phyloP scores from a whole-genome alignment of 2,113 vertebrate species.

The Cyphomyrus plagiostoma region DNA sequence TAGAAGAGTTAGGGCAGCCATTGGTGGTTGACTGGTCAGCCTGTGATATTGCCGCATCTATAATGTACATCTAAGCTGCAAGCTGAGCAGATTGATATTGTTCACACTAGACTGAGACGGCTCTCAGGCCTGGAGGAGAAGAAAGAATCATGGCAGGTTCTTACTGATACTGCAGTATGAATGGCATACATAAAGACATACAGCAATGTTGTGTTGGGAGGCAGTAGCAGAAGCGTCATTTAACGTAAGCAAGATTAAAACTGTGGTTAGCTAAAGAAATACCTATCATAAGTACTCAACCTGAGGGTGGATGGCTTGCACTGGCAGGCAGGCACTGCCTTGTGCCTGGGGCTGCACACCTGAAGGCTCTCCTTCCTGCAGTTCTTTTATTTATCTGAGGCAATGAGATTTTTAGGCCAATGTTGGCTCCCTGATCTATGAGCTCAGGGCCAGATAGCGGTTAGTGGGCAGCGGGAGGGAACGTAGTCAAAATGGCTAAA shows the following conservation, averaged over 20 bases:
- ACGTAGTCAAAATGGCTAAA: background rate
- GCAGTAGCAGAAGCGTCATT: background rate
- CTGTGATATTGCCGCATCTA: background rate
- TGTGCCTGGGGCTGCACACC: background rate
- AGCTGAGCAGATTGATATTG: background rate
- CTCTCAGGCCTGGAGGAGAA: background rate
- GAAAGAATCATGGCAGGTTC: background rate
- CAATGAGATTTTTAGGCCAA: background rate
- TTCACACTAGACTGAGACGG: background rate
- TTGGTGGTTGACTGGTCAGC: background rate
- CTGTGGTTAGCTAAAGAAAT: background rate
- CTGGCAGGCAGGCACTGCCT: background rate
- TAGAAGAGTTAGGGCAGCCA: background rate
- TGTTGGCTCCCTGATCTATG: background rate
- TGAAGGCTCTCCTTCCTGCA: background rate
- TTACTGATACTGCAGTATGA: background rate
- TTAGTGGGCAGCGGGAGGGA: background rate
- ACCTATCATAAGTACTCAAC: background rate
- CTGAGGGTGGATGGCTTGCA: background rate
- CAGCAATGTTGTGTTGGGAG: background rate
- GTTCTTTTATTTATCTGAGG: background rate
- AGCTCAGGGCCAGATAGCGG: background rate
- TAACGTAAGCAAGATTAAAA: background rate
- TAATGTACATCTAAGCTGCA: background rate
- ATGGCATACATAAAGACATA: background rate